Percentiles rank a stretch among this genome's conserved stretches.
Conservation (phyloP, 2,888 invertebrate genomes). For the Ormia ochracea region DNA sequence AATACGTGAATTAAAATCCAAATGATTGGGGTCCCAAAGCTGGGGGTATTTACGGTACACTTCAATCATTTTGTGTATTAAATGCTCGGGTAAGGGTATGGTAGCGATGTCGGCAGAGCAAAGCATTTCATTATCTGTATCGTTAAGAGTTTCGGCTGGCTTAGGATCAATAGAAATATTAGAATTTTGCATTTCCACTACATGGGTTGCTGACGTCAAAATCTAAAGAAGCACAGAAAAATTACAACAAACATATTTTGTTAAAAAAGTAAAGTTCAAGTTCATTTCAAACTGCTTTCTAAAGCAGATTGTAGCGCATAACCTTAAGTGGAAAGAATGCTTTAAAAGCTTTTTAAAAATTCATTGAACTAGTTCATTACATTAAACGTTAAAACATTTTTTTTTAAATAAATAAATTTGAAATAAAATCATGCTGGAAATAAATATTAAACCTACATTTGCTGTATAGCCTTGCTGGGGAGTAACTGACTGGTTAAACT, state of each 20-base stretch:
- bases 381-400: no score
- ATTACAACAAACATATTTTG: no score
- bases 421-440: no score
- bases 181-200: slow-evolving; percentile 1
- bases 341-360: no score
- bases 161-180: slow-evolving; percentile 1
- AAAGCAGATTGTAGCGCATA: no score
- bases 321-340: no score
- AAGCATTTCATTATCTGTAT: slow-evolving; percentile 4
- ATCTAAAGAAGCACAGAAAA: background rate
- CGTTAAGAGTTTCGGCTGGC: background rate
- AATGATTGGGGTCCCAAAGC: slow-evolving; percentile 71
- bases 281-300: no score
- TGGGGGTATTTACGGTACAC: slow-evolving; percentile 66
- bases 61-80: slow-evolving; percentile 67
- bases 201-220: background rate
- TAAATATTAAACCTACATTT: background rate
- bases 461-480: background rate
- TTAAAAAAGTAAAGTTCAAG: no score
- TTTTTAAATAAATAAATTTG: no score
- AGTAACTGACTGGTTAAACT: background rate
- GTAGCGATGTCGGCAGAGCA: background rate
- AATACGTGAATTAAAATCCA: slow-evolving; percentile 67
- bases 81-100: slow-evolving; percentile 63
- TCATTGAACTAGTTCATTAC: no score